A percentile compares a stretch with the other conserved stretches of the same genome.
These are phyloP conservation scores for Tyrophagus putrescentiae DNA, from an alignment of 1,140 invertebrate genomes.

Conservation along the genomic window DNA sequence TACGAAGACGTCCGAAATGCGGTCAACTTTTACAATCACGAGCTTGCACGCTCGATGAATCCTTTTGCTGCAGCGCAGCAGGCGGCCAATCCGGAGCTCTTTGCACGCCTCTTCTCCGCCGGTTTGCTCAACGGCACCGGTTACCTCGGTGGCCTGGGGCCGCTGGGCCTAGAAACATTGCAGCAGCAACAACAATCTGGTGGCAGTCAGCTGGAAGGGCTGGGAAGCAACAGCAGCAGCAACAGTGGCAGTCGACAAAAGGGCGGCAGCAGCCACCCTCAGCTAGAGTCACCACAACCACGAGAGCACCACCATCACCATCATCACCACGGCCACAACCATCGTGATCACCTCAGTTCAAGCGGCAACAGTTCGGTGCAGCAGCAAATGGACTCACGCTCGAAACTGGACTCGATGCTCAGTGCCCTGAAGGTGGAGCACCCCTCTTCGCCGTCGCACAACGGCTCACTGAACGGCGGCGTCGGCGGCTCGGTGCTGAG, in stretches of 20 bases:
- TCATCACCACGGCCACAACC: neutral
- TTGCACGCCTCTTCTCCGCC: conserved; percentile 22
- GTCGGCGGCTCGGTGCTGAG: conserved; percentile 14
- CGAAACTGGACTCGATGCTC: neutral
- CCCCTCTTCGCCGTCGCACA: conserved; percentile 4
- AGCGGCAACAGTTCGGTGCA: neutral
- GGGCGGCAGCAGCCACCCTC: neutral
- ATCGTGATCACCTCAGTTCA: neutral
- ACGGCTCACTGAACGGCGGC: neutral
- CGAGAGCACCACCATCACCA: neutral
- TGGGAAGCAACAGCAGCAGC: neutral
- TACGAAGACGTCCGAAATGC: conserved; percentile 74
- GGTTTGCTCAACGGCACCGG: conserved; percentile 52
- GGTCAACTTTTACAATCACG: conserved; percentile 75
- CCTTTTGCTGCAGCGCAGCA: conserved; percentile 17
- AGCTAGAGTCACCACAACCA: conserved; percentile 11
- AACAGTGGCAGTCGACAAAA: neutral
- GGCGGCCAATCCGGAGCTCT: conserved; percentile 21
- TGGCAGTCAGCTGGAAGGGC: neutral
- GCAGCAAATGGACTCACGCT: neutral
- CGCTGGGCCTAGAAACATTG: conserved; percentile 5
- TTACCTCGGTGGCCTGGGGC: conserved; percentile 44
- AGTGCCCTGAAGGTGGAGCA: neutral
- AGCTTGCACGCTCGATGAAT: conserved; percentile 66
- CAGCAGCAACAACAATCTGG: neutral